These are phyloP conservation scores for Melieria picta DNA, from an alignment of 2,888 invertebrate species.

Conservation along the genomic window DNA sequence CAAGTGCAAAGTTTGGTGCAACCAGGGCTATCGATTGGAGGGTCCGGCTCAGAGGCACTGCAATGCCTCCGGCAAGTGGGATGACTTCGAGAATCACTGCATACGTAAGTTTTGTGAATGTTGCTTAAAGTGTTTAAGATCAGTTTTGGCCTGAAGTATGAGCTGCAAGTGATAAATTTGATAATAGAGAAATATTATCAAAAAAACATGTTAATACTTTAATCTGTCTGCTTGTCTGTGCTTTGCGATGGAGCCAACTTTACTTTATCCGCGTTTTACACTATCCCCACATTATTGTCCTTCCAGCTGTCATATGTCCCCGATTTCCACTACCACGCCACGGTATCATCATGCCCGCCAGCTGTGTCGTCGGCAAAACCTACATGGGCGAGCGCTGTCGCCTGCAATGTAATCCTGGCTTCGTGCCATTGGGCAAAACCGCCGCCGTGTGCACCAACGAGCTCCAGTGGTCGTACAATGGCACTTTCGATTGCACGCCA, in stretches of 20 bases:
- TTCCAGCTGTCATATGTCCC: conserved; percentile 67
- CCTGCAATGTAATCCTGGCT: conserved; percentile 68
- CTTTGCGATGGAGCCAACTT: neutral
- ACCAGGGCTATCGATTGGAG: conserved; percentile 68
- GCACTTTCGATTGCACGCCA: conserved; percentile 56
- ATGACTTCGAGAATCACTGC: conserved; percentile 68
- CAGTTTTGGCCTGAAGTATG: neutral
- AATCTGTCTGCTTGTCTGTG: too few relatives aligned
- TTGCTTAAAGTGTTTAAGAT: neutral
- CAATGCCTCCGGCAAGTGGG: conserved; percentile 67
- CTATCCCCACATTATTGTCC: conserved; percentile 15
- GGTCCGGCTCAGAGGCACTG: conserved; percentile 69
- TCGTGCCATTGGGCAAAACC: conserved; percentile 57
- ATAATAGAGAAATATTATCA: too few relatives aligned
- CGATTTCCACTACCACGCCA: conserved; percentile 66
- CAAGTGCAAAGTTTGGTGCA: conserved; percentile 62
- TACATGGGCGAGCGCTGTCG: conserved; percentile 67
- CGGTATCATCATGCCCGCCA: conserved; percentile 68
- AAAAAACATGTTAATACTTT: too few relatives aligned
- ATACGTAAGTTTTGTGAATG: conserved; percentile 65
- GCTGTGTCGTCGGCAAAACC: conserved; percentile 67
- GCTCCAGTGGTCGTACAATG: conserved; percentile 62
- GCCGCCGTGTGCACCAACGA: conserved; percentile 58
- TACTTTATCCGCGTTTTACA: neutral
- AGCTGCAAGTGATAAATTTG: too few relatives aligned